These are phyloP conservation scores for Phylloscopus whistleri DNA, from an alignment of 2,113 vertebrate genomes.

Conservation along the genomic window DNA sequence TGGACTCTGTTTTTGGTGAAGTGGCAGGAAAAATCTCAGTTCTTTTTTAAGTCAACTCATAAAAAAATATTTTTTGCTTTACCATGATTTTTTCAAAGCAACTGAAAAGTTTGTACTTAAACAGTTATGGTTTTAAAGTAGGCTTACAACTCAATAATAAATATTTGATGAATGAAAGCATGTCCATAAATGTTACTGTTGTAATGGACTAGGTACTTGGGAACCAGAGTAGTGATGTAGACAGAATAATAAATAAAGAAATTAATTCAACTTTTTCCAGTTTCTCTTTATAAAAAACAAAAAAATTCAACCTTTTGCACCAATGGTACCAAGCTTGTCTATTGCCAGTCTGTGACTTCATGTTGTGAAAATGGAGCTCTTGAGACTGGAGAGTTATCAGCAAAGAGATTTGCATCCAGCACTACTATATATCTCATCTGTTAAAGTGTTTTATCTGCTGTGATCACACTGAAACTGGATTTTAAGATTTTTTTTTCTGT, in stretches of 20 bases:
- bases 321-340: not conserved
- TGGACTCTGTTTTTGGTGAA: conserved; percentile 61
- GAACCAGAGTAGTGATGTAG: not conserved
- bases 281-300: conserved; percentile 11
- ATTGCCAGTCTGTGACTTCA: not conserved
- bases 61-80: conserved; percentile 27
- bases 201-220: not conserved
- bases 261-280: conserved; percentile 7
- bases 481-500: not conserved
- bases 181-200: not conserved
- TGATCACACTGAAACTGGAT: not conserved
- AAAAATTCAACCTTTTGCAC: not conserved
- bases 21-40: conserved; percentile 55
- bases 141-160: conserved; percentile 34
- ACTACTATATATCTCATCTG: not conserved
- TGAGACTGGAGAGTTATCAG: not conserved
- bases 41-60: conserved; percentile 28
- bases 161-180: conserved; percentile 48
- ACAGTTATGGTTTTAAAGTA: conserved; percentile 2
- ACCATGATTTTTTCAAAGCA: conserved; percentile 4
- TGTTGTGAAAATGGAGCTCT: not conserved
- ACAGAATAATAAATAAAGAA: not conserved
- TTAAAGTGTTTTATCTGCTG: not conserved
- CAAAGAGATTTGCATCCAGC: not conserved
- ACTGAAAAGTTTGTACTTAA: not conserved